Percentiles rank a stretch among this genome's conserved stretches.
These are phyloP conservation scores for Chlorospingus semifuscus DNA, from an alignment of 2,797 vertebrate genomes.

Conservation along the genomic window DNA sequence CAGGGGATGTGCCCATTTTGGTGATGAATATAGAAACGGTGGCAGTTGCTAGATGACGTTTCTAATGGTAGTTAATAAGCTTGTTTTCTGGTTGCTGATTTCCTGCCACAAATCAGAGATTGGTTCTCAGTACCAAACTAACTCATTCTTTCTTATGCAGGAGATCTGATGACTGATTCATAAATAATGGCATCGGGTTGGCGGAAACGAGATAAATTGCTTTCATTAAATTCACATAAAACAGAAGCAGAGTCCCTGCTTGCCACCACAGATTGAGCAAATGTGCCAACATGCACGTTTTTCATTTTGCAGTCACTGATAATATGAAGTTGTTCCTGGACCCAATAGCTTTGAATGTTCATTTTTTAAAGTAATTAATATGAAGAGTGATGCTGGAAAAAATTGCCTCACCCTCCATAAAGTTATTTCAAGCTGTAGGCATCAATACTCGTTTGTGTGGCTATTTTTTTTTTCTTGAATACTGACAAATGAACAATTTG, in stretches of 20 bases:
- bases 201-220: not conserved
- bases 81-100: slow-evolving; percentile 28
- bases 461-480: not conserved
- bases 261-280: not conserved
- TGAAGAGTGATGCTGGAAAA: slow-evolving; percentile 5
- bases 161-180: slow-evolving; percentile 3
- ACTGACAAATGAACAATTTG: not conserved
- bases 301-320: slow-evolving; percentile 44
- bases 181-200: slow-evolving; percentile 1
- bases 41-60: not conserved
- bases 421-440: slow-evolving; percentile 34
- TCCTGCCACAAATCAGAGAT: not conserved
- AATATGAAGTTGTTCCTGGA: slow-evolving; percentile 38
- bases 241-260: slow-evolving; percentile 16
- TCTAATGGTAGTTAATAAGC: not conserved
- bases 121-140: not conserved
- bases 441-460: not conserved
- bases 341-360: not conserved
- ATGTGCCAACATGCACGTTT: not conserved
- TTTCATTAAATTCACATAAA: slow-evolving; percentile 51
- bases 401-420: slow-evolving; percentile 1
- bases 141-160: accelerated
- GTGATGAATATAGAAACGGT: not conserved
- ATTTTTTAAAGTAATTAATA: slow-evolving; percentile 37
- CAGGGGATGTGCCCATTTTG: not conserved